Evolutionary conservation across 1,140 invertebrate genomes (phyloP).

Genomic region (Pogonomyrmex barbatus): DNA sequence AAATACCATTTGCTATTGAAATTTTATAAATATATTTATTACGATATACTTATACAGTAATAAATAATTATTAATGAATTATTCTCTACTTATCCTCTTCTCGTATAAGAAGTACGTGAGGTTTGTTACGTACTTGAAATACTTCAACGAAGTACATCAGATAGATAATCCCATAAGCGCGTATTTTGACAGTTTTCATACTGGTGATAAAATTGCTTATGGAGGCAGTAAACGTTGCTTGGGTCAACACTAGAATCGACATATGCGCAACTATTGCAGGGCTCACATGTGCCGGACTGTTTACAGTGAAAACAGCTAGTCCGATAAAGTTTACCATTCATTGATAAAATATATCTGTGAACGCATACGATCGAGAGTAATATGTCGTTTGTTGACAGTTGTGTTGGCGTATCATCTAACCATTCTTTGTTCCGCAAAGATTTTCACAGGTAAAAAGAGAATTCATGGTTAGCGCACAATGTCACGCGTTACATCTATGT

Average conservation of each 20-base stretch:
- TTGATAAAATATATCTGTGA: conserved; percentile 61
- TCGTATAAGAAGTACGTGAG: not conserved
- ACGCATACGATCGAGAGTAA: conserved; percentile 10
- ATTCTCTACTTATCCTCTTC: not conserved
- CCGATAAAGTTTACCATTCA: conserved; percentile 64
- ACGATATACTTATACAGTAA: not conserved
- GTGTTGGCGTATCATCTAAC: conserved; percentile 34
- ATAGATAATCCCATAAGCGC: conserved; percentile 17
- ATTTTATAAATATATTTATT: not conserved
- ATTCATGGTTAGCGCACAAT: conserved; percentile 10
- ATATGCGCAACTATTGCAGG: conserved; percentile 51
- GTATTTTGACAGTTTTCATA: conserved; percentile 57
- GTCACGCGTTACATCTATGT: conserved; percentile 1
- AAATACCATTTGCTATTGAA: not conserved
- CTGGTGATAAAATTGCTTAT: conserved; percentile 55
- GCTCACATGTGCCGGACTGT: conserved; percentile 54
- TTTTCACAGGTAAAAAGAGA: conserved; percentile 23
- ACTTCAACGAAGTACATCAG: conserved; percentile 5
- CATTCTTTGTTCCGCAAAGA: conserved; percentile 44
- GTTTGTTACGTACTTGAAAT: not conserved
- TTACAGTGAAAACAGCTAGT: conserved; percentile 54
- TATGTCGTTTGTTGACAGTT: conserved; percentile 49
- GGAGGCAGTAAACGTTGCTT: conserved; percentile 55
- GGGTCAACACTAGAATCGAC: conserved; percentile 55
- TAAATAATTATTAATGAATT: not conserved